Percentiles rank a stretch among this genome's conserved stretches.
Evolutionary conservation across 2,113 vertebrate species (phyloP).

Genomic region (Edolisoma coerulescens): DNA sequence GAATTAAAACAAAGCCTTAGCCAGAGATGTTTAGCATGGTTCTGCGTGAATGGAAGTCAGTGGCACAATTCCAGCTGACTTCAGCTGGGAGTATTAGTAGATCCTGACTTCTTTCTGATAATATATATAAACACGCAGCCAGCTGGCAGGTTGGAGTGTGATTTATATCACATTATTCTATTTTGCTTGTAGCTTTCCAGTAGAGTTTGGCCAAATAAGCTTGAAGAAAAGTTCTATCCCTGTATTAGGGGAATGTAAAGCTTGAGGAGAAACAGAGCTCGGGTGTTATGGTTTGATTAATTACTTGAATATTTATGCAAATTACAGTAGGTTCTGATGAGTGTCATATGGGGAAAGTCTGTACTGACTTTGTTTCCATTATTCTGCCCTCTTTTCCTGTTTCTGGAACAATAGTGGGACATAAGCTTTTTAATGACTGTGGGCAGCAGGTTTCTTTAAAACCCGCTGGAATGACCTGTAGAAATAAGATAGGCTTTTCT

Average conservation of each 20-base stretch:
- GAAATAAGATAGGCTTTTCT: background rate
- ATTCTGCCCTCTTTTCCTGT: background rate
- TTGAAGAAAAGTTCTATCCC: background rate
- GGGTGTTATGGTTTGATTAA: background rate
- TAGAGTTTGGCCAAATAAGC: background rate
- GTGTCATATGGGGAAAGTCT: background rate
- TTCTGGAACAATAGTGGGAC: background rate
- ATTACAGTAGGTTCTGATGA: background rate
- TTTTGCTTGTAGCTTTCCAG: background rate
- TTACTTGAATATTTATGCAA: background rate
- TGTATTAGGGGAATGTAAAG: background rate
- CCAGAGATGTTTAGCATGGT: background rate
- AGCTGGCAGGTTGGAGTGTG: background rate
- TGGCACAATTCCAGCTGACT: background rate
- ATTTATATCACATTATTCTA: background rate
- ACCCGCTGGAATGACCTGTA: background rate
- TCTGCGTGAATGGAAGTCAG: background rate
- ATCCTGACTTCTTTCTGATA: slow-evolving; percentile 1
- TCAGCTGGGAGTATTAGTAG: background rate
- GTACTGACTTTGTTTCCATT: background rate
- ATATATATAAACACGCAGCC: background rate
- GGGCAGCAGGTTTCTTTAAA: background rate
- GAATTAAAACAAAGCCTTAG: background rate
- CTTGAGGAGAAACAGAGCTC: background rate
- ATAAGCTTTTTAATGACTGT: background rate